These are phyloP conservation scores for Kryptolebias marmoratus DNA, from an alignment of 2,113 vertebrate species.

Conservation along the genomic window DNA sequence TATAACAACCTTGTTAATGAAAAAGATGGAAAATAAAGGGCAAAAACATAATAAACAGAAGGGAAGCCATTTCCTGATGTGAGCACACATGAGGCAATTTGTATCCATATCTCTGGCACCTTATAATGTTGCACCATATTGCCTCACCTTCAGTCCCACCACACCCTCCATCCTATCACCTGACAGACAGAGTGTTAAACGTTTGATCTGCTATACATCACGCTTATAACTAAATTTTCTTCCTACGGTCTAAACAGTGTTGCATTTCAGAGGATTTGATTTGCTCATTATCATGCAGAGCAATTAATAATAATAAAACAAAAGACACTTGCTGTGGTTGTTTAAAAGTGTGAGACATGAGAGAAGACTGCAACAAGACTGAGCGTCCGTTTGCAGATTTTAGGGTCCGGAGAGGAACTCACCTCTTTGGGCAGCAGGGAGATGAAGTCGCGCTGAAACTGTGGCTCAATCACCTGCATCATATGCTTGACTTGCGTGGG, in stretches of 20 bases:
- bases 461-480: slow-evolving; percentile 99
- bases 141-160: slow-evolving; percentile 37
- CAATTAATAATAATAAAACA: neutral
- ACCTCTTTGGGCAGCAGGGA: slow-evolving; percentile 99
- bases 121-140: slow-evolving; percentile 53
- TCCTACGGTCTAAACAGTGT: slow-evolving; percentile 33
- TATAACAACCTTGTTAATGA: slow-evolving; percentile 13
- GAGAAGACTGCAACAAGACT: slow-evolving; percentile 8
- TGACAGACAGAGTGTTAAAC: slow-evolving; percentile 40
- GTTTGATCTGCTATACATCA: slow-evolving; percentile 45
- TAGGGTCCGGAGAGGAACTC: slow-evolving; percentile 45
- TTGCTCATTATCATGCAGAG: too few relatives aligned
- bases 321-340: slow-evolving; percentile 26
- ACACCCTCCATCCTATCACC: slow-evolving; percentile 33
- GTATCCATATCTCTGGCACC: slow-evolving; percentile 30
- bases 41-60: slow-evolving; percentile 24
- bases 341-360: slow-evolving; percentile 19
- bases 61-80: neutral
- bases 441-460: slow-evolving; percentile 99
- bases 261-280: slow-evolving; percentile 24
- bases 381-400: neutral
- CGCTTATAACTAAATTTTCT: slow-evolving; percentile 27
- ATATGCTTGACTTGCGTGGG: slow-evolving; percentile 99
- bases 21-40: neutral
- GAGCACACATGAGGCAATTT: slow-evolving; percentile 23